Conservation (phyloP, 2,888 invertebrate species). For the Exephanes ischioxanthus region DNA sequence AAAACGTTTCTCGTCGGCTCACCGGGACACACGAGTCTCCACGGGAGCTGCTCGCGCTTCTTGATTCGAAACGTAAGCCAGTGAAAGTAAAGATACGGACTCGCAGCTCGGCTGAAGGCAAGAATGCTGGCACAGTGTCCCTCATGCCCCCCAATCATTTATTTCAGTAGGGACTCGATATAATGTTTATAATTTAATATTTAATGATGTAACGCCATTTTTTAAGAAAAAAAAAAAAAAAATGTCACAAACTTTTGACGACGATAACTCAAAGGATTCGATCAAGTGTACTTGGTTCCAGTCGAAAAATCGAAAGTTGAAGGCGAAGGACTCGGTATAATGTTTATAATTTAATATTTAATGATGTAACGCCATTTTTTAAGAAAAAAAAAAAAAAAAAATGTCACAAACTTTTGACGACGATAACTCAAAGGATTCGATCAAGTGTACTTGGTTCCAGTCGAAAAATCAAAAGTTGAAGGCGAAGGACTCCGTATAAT, state of each 20-base stretch:
- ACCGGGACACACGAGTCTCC: constrained; percentile 35
- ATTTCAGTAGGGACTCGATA: constrained; percentile 42
- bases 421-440: not conserved
- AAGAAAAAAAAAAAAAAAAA: too few relatives aligned
- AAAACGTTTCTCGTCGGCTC: constrained; percentile 49
- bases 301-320: not conserved
- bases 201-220: constrained; percentile 3
- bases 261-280: too few relatives aligned
- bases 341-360: not conserved
- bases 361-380: not conserved
- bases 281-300: too few relatives aligned
- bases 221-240: too few relatives aligned
- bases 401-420: not conserved
- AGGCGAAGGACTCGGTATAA: too few relatives aligned
- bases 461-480: not conserved
- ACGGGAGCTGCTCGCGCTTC: constrained; percentile 57
- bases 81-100: constrained; percentile 78
- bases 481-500: not conserved
- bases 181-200: not conserved
- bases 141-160: constrained; percentile 65
- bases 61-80: constrained; percentile 69
- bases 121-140: constrained; percentile 68
- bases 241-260: too few relatives aligned
- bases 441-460: not conserved
- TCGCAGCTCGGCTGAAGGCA: constrained; percentile 70